phyloP scores from a whole-genome alignment of 2,797 vertebrate genomes.

The Trachurus trachurus region DNA sequence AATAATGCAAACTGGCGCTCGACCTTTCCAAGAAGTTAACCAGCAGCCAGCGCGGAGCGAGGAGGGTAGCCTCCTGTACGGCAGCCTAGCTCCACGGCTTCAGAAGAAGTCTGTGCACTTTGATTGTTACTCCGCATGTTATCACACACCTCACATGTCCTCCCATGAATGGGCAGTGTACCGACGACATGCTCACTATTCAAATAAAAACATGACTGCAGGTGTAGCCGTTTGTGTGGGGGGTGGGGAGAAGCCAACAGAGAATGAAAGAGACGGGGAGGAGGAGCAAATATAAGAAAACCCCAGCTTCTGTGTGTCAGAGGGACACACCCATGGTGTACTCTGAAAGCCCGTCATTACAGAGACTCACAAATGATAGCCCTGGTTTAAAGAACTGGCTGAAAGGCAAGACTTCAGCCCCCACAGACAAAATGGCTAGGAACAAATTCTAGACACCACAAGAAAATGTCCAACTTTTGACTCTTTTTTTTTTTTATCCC shows the following conservation, averaged over 20 bases:
- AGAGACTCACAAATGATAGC: conserved; percentile 83
- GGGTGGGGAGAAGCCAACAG: not conserved
- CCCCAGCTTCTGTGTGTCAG: conserved; percentile 76
- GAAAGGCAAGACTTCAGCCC: conserved; percentile 60
- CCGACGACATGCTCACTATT: conserved; percentile 25
- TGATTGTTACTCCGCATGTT: conserved; percentile 12
- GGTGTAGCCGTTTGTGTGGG: conserved; percentile 56
- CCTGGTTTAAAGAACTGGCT: conserved; percentile 76
- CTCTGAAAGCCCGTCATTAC: conserved; percentile 85
- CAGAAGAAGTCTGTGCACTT: conserved; percentile 32
- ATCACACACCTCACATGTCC: conserved; percentile 2
- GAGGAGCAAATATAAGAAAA: conserved; percentile 70
- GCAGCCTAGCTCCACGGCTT: not conserved
- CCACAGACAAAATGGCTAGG: conserved; percentile 37
- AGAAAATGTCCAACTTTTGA: conserved; percentile 25
- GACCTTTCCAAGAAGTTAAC: conserved; percentile 39
- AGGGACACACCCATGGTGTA: conserved; percentile 85
- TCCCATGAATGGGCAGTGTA: not conserved
- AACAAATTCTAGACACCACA: conserved; percentile 47
- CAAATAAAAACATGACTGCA: conserved; percentile 70
- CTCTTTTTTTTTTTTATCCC: not conserved
- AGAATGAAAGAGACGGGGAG: not conserved
- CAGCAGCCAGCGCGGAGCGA: not conserved
- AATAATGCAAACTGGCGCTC: conserved; percentile 21
- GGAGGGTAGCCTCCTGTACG: not conserved